phyloP scores from a whole-genome alignment of 2,888 invertebrate genomes.

The Melinaea menophilus region DNA sequence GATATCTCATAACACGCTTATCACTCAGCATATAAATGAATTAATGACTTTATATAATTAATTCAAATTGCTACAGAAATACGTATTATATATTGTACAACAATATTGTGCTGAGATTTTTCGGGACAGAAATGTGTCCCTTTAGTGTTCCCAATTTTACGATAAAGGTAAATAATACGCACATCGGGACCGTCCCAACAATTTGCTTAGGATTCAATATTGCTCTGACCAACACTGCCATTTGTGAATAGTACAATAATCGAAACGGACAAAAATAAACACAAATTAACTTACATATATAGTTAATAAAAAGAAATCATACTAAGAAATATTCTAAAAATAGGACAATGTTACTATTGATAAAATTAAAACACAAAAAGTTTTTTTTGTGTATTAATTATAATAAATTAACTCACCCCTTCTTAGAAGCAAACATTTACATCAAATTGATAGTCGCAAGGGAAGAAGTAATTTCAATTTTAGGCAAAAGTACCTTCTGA shows the following conservation, averaged over 20 bases:
- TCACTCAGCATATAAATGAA: background rate
- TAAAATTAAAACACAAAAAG: background rate
- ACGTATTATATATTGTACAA: background rate
- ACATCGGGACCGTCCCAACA: slow-evolving; percentile 47
- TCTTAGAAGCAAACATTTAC: slow-evolving; percentile 14
- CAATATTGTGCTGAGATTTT: slow-evolving; percentile 6
- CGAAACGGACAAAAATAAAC: slow-evolving; percentile 4
- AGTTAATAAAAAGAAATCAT: background rate
- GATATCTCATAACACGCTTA: background rate
- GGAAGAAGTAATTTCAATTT: slow-evolving; percentile 24
- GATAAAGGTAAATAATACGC: slow-evolving; percentile 59
- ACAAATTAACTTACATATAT: too few species aligned
- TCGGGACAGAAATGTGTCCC: slow-evolving; percentile 18
- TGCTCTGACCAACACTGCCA: slow-evolving; percentile 30
- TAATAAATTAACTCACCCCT: background rate
- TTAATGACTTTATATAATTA: too few species aligned
- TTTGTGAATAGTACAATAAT: slow-evolving; percentile 12
- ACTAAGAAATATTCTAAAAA: background rate
- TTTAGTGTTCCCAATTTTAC: slow-evolving; percentile 46
- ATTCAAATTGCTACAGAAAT: background rate
- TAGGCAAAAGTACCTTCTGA: slow-evolving; percentile 17
- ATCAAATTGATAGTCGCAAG: slow-evolving; percentile 16
- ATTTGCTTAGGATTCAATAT: slow-evolving; percentile 58
- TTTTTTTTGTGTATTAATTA: background rate
- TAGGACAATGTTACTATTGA: background rate